Evolutionary conservation across 2,888 invertebrate species (phyloP), one percentile per base, ranked within the genome.

Genomic region (Synanthedon andrenaeformis): DNA sequence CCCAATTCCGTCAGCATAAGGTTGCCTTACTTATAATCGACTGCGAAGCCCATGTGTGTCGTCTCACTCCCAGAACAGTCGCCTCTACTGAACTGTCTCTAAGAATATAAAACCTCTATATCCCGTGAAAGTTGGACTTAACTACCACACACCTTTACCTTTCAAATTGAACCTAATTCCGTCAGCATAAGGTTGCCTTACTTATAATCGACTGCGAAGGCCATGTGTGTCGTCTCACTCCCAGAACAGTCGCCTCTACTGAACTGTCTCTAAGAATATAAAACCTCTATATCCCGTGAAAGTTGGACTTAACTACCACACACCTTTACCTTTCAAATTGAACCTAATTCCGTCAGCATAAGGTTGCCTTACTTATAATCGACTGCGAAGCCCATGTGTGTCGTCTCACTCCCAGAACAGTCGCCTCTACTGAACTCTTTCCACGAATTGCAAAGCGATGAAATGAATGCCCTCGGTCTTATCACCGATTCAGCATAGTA

Each of bases 401-500:
- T 64, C 0, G 71, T 75, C 1, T 57, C 59, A 1, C 64, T 65
- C 0, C 64, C 59, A 1, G 74, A 74, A 57, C 90, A 91, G 11
- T 64, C 65, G 0, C 89, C 89, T 1, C 65, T 67, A 13, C 62
- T 61, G 65, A 82, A 91, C 1, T 83, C 75, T 4, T 70, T 61
- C 89, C 89, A 90, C 0, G 79, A 80, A 4, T 69, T 60, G 58
- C 91, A 91, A 3, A 76, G 61, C 0, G 86, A 69, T 1, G 90
- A 82, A 1, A 76, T 69, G 66, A 90, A 91, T 0, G 84, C 76
- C 3, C 65, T 55, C 0, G 89, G 89, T 12, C 82, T 74, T 11
- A 90, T 62, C 1, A 90, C 82, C 0, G 91, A 90, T 68, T 91
- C 91, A 17, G 89, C 83, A 73, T 83, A 91, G 73, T 87, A 90